These are phyloP conservation scores for Ptychochromis oligacanthus DNA, from an alignment of 2,113 vertebrate genomes.

Conservation along the genomic window DNA sequence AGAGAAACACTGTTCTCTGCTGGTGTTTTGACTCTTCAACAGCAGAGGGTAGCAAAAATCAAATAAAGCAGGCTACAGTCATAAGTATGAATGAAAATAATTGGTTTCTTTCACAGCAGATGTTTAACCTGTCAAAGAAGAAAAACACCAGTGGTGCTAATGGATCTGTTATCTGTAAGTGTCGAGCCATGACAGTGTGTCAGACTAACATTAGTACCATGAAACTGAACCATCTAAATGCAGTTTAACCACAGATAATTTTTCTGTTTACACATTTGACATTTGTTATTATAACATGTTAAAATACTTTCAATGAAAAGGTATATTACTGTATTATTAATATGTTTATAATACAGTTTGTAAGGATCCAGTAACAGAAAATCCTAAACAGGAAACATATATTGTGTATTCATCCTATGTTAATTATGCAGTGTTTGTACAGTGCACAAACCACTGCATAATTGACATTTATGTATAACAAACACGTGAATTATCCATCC, in stretches of 20 bases:
- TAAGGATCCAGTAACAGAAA: not conserved
- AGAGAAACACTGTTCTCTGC: not conserved
- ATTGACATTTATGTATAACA: not conserved
- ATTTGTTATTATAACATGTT: not conserved
- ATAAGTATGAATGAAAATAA: not conserved
- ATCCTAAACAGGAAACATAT: not conserved
- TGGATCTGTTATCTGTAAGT: not conserved
- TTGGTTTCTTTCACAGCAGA: not conserved
- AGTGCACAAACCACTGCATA: not conserved
- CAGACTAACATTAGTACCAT: not conserved
- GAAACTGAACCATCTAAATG: not conserved
- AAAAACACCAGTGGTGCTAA: not conserved
- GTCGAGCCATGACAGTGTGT: not conserved
- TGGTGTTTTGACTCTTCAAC: slow-evolving; percentile 39
- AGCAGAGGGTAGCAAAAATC: slow-evolving; percentile 74
- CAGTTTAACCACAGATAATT: not conserved
- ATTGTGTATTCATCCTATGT: not conserved
- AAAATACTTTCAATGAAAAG: not conserved
- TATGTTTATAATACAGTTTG: not conserved
- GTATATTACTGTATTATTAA: not conserved
- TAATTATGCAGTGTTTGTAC: too few relatives aligned
- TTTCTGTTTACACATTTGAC: not conserved
- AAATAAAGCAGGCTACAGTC: not conserved
- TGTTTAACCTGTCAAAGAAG: not conserved
- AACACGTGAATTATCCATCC: too few relatives aligned